Evolutionary conservation across 2,113 vertebrate species (phyloP).

Genomic region (Nycticebus coucang): DNA sequence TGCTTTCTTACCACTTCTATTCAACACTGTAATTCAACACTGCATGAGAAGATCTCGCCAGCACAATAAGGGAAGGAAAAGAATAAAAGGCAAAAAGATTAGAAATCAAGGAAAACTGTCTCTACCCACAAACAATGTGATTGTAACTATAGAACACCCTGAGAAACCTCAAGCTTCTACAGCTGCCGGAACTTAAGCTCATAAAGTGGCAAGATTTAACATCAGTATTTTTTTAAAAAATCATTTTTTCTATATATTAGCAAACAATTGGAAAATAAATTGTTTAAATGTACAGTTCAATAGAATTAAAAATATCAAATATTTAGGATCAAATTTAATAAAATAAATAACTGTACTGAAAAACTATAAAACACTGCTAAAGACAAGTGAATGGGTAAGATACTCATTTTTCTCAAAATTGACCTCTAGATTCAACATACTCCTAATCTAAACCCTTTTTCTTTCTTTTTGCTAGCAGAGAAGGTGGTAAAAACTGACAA

Average conservation of each 20-base stretch:
- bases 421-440: background rate
- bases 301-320: constrained; percentile 14
- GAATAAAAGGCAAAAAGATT: background rate
- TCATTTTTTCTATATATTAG: background rate
- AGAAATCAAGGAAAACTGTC: background rate
- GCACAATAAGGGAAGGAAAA: background rate
- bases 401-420: constrained; percentile 5
- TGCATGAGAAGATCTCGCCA: background rate
- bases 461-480: background rate
- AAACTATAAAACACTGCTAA: constrained; percentile 21
- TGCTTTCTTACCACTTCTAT: background rate
- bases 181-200: background rate
- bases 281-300: background rate
- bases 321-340: constrained; percentile 16
- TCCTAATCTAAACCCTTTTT: background rate
- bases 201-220: background rate
- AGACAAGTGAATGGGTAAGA: background rate
- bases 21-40: background rate
- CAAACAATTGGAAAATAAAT: background rate
- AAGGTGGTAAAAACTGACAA: background rate
- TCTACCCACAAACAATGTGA: background rate
- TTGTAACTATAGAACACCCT: background rate
- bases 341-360: background rate
- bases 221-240: background rate
- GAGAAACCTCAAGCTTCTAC: background rate